Percentiles rank a stretch among this genome's conserved stretches.
These are phyloP conservation scores for Centropristis striata DNA, from an alignment of 2,113 vertebrate genomes.

Conservation along the genomic window DNA sequence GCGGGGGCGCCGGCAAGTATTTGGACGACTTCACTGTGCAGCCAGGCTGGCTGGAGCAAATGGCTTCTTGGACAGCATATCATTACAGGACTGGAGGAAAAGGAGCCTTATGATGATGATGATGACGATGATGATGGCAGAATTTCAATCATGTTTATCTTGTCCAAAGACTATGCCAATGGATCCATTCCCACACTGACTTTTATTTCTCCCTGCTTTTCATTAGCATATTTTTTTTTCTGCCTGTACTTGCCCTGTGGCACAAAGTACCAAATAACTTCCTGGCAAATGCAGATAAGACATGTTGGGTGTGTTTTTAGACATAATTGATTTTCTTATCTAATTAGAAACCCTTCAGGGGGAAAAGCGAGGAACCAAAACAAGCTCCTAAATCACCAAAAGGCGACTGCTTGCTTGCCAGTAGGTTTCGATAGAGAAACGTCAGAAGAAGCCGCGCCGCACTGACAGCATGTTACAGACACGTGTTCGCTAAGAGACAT, in stretches of 20 bases:
- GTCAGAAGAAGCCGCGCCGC: background rate
- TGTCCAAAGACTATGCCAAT: constrained; percentile 40
- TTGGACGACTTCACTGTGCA: constrained; percentile 57
- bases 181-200: constrained; percentile 37
- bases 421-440: constrained; percentile 27
- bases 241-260: constrained; percentile 42
- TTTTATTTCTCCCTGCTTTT: constrained; percentile 18
- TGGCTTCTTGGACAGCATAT: constrained; percentile 68
- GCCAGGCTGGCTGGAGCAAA: constrained; percentile 48
- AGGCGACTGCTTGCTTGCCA: constrained; percentile 27
- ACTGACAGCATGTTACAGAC: constrained; percentile 23
- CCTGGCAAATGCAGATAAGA: constrained; percentile 68
- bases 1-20: constrained; percentile 59
- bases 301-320: constrained; percentile 48
- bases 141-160: constrained; percentile 65
- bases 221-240: constrained; percentile 61
- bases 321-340: constrained; percentile 69
- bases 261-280: constrained; percentile 55
- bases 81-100: constrained; percentile 47
- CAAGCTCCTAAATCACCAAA: constrained; percentile 28
- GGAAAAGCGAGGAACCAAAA: constrained; percentile 19
- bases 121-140: constrained; percentile 55
- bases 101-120: constrained; percentile 57
- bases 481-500: constrained; percentile 31
- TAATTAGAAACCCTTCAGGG: constrained; percentile 67